Evolutionary conservation across 2,113 vertebrate genomes (phyloP).

Genomic region (Pterophyllum scalare): DNA sequence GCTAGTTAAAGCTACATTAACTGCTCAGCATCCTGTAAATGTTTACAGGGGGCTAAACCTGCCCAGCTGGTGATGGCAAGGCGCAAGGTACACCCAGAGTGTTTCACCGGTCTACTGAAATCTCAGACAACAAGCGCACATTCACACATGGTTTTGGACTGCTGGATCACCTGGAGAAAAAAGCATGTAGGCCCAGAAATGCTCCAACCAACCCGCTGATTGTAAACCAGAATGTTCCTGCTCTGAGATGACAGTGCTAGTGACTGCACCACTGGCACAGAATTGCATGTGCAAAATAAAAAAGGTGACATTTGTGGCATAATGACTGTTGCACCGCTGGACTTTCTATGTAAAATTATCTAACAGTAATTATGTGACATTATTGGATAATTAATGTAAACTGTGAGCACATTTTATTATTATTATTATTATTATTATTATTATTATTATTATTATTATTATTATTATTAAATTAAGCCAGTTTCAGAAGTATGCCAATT

Average conservation of each 20-base stretch:
- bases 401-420: no score
- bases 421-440: no score
- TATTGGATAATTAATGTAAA: not conserved
- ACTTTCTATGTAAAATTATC: not conserved
- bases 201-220: not conserved
- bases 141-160: no score
- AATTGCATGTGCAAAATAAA: not conserved
- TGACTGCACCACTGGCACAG: not conserved
- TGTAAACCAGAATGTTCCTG: not conserved
- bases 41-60: not conserved
- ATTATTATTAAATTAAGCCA: no score
- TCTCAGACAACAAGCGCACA: not conserved
- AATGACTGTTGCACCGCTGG: not conserved
- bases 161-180: not conserved
- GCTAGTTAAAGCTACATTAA: no score
- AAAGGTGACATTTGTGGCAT: not conserved
- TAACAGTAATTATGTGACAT: not conserved
- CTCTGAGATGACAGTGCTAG: fast-evolving
- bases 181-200: not conserved
- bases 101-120: not conserved
- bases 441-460: no score
- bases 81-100: not conserved
- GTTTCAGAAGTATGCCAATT: not conserved
- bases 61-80: not conserved
- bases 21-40: not conserved